Base-by-base conservation (phyloP, 2,888 invertebrate species). In the Seira ritae region DNA sequence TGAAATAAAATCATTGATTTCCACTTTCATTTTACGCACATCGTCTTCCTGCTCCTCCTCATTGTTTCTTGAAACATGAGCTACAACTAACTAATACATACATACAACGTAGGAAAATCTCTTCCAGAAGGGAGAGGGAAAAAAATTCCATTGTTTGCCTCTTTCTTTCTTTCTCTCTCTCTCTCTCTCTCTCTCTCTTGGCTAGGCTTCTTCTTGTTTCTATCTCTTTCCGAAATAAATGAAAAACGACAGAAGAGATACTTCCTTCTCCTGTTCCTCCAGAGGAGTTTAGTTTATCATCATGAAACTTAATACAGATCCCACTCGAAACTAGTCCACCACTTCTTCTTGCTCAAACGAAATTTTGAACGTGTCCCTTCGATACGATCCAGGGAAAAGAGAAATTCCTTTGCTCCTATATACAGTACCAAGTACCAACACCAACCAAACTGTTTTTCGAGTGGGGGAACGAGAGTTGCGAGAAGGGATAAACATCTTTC, bases 221-320 rank as follows among this genome's bases (percentile, higher is more conserved):
- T 8, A 31, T 31, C 31, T 31, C 8, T 31, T 31, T 31, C 31
- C n/a, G 23, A 71, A 60, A n/a, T 15, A 71, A 23, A 71, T 55
- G 20, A 55, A 71, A 55, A 60, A 17, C 55, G 55, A 55, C 55
- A 55, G 20, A 72, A 50, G 22, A 72, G 72, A 70, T 70, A 70
- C 70, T 42, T 70, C 50, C 55, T 55, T n/a, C 55, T 55, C 8
- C 31, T 55, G 55, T 17, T 55, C 55, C n/a, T 55, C 15, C 55
- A 60, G 72, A 19, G 22, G 31, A 72, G 46, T 60, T 22, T 55
- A 55, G 31, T 73, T 73, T 71, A 75, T 75, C 75, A 22, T 75
- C 75, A 24, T 67, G 75, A 75, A 75, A 75, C 65, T 75, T 75
- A 75, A 75, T 75, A 75, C 75, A 46, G 42, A 67, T 67, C 75